Percentiles rank a stretch among this genome's conserved stretches.
phyloP scores from a whole-genome alignment of 2,888 invertebrate species.

The Amiota mariae region DNA sequence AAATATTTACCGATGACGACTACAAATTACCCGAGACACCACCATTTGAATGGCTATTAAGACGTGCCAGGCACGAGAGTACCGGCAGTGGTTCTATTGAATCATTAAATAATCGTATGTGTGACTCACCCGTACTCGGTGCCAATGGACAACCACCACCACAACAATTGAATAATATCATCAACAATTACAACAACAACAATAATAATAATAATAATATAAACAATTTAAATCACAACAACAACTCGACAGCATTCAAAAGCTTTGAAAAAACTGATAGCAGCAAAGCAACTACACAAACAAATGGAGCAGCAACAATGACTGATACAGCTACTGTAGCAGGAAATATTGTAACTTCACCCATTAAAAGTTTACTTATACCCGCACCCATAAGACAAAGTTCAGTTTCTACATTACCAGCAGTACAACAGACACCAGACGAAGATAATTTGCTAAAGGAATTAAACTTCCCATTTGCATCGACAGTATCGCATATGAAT shows the following conservation, averaged over 20 bases:
- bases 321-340: slow-evolving; percentile 27
- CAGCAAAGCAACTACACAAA: slow-evolving; percentile 13
- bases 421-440: slow-evolving; percentile 53
- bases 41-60: slow-evolving; percentile 78
- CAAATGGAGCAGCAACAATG: slow-evolving; percentile 9
- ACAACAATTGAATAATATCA: slow-evolving; percentile 45
- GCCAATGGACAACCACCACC: slow-evolving; percentile 44
- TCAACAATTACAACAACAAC: slow-evolving; percentile 42
- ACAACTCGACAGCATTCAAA: slow-evolving; percentile 63
- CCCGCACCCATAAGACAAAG: slow-evolving; percentile 53
- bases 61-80: slow-evolving; percentile 64
- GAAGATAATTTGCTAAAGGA: slow-evolving; percentile 73
- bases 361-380: slow-evolving; percentile 68
- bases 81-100: slow-evolving; percentile 60
- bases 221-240: slow-evolving; percentile 56
- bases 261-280: slow-evolving; percentile 60
- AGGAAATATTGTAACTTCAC: slow-evolving; percentile 50
- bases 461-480: slow-evolving; percentile 74
- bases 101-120: slow-evolving; percentile 62
- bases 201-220: slow-evolving; percentile 45
- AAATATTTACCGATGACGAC: slow-evolving; percentile 76
- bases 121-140: slow-evolving; percentile 49
- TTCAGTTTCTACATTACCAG: slow-evolving; percentile 44
- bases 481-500: slow-evolving; percentile 71
- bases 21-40: slow-evolving; percentile 77